Percentiles rank a stretch among this genome's conserved stretches.
These are phyloP conservation scores for Drosophila mimica DNA, from an alignment of 2,888 invertebrate genomes.

Conservation along the genomic window DNA sequence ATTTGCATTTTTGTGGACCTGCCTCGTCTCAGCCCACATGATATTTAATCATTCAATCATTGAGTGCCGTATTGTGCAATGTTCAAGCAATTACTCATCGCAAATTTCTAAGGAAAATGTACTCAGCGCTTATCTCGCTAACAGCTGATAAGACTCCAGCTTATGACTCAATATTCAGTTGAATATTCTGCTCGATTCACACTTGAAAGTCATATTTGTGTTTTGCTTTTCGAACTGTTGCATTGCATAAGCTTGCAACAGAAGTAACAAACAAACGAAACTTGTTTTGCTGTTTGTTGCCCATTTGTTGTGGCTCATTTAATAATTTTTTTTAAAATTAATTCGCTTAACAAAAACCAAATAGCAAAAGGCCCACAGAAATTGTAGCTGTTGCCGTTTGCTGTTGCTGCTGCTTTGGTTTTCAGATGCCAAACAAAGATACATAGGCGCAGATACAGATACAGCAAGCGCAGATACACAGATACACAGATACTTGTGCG, in stretches of 20 bases:
- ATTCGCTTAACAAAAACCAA: slow-evolving; percentile 58
- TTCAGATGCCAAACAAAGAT: slow-evolving; percentile 57
- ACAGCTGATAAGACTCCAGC: slow-evolving; percentile 51
- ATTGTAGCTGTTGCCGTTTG: slow-evolving; percentile 44
- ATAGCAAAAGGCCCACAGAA: slow-evolving; percentile 50
- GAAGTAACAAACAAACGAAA: slow-evolving; percentile 43
- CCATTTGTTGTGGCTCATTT: slow-evolving; percentile 62
- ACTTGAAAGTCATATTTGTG: slow-evolving; percentile 17
- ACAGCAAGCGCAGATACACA: slow-evolving; percentile 30
- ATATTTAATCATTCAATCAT: slow-evolving; percentile 11
- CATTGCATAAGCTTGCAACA: slow-evolving; percentile 53
- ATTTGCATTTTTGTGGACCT: slow-evolving; percentile 33
- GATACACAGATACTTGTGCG: slow-evolving; percentile 46
- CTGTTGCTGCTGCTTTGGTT: slow-evolving; percentile 41
- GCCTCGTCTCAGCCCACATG: no score
- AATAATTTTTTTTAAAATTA: slow-evolving; percentile 63
- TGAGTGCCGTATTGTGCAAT: slow-evolving; percentile 6
- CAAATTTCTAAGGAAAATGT: slow-evolving; percentile 39
- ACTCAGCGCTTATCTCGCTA: slow-evolving; percentile 31
- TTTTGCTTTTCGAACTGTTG: slow-evolving; percentile 20
- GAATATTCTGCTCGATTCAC: slow-evolving; percentile 34
- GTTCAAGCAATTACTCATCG: slow-evolving; percentile 46
- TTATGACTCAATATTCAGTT: slow-evolving; percentile 50
- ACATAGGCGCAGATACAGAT: slow-evolving; percentile 48
- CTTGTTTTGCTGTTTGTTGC: slow-evolving; percentile 60